Base-by-base conservation (phyloP, 2,113 vertebrate species). In the Scomber japonicus region DNA sequence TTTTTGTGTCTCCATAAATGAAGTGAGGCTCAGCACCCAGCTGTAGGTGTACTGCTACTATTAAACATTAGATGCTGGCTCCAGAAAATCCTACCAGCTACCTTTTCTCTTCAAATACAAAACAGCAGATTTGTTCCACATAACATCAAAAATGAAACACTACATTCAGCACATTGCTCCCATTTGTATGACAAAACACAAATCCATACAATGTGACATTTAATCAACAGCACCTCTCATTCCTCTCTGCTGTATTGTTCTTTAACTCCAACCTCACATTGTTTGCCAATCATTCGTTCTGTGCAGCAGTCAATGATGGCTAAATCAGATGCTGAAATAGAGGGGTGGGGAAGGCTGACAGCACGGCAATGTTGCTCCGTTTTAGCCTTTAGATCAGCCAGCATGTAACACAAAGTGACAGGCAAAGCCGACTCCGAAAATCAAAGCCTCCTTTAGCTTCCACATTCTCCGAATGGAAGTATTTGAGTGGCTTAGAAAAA, bases 401-500 rank as follows among this genome's bases (percentile, higher is more conserved):
- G 84, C 88, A 89, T 90, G 91, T 92, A 94, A 94, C 86, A 90
- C 83, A 91, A 90, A 93, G 81, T 91, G 93, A 93, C 93, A 92
- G 84, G 83, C 89, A 93, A 92, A 92, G 90, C 91, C 49, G 82
- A 89, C 87, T 89, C 83, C 59, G 67, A 75, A 93, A 94, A 94
- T 94, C 92, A 94, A 94, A 94, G 93, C 89, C 81, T 90, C 78
- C 89, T 90, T 92, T 88, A 89, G 89, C 87, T 85, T 91, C 88
- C 71, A 86, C 90, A 85, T 80, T 88, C 79, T 86, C 79, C 63
- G 61, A 94, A 88, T 90, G 81, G 90, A 93, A 91, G 75, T 85
- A 81, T 94, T 92, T 92, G 91, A 95, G 88, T 92, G 84, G 91
- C 91, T 94, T 80, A 91, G 89, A 89, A 89, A 93, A 93, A 93